Conservation (phyloP, 2,113 vertebrate species). For the Acrocephalus arundinaceus region DNA sequence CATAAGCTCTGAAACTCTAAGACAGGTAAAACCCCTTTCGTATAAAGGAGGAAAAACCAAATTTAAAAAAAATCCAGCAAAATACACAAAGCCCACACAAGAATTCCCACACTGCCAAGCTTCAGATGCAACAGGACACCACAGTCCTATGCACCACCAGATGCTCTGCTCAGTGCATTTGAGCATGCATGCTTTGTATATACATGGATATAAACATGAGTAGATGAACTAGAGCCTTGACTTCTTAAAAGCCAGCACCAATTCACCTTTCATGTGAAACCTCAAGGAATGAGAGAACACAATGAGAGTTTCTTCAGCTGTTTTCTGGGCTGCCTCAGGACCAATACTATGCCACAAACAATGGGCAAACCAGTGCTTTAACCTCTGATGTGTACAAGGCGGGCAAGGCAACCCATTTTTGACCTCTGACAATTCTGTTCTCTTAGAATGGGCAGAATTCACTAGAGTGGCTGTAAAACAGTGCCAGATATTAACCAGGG, state of each 20-base stretch:
- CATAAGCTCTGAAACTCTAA: background rate
- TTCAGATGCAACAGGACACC: background rate
- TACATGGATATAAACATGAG: fast-evolving
- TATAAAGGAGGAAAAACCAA: background rate
- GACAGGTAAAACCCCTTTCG: background rate
- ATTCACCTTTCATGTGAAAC: background rate
- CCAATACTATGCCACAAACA: background rate
- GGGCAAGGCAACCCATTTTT: background rate
- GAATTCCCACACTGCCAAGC: background rate
- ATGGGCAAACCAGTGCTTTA: background rate
- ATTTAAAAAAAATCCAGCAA: background rate
- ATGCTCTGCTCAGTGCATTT: background rate
- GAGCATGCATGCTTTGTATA: background rate
- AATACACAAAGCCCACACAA: background rate
- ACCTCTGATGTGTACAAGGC: background rate
- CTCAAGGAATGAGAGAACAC: background rate
- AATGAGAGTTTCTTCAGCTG: background rate
- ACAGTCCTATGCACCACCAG: background rate
- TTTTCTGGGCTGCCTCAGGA: background rate
- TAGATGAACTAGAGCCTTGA: background rate
- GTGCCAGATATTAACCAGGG: background rate
- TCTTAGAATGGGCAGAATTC: background rate
- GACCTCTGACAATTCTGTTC: background rate
- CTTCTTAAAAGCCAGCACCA: background rate
- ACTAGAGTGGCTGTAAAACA: background rate